These are phyloP conservation scores for Platerodrilus igneus DNA, from an alignment of 2,888 invertebrate genomes.

Conservation along the genomic window DNA sequence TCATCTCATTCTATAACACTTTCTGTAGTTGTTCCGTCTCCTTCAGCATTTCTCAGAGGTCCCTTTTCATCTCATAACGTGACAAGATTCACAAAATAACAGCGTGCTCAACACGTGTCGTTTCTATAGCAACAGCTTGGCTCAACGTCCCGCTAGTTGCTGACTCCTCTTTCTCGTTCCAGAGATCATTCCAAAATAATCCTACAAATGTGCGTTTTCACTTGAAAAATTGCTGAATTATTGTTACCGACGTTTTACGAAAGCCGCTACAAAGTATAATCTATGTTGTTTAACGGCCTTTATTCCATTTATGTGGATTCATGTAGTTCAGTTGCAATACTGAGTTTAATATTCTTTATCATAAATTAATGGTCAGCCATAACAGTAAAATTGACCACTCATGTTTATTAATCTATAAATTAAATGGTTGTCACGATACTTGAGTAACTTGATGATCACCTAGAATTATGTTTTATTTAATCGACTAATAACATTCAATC, in stretches of 20 bases:
- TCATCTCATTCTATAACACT: conserved; percentile 36
- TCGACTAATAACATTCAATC: conserved; percentile 46
- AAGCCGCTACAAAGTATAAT: conserved; percentile 24
- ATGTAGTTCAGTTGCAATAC: too few relatives aligned
- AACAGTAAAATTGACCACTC: too few relatives aligned
- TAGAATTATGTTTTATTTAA: conserved; percentile 36
- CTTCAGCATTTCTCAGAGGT: conserved; percentile 42
- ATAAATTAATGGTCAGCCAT: too few relatives aligned
- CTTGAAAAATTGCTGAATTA: conserved; percentile 37
- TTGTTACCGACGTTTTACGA: conserved; percentile 26
- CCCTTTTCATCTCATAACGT: conserved; percentile 50
- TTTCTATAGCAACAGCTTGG: conserved; percentile 48
- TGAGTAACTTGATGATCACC: conserved; percentile 10
- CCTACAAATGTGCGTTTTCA: conserved; percentile 39
- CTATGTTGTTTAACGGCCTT: conserved; percentile 13
- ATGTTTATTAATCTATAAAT: conserved; percentile 10
- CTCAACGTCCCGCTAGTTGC: conserved; percentile 41
- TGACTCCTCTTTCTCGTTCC: conserved; percentile 40
- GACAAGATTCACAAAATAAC: conserved; percentile 50
- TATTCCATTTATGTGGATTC: too few relatives aligned
- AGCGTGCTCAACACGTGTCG: conserved; percentile 50
- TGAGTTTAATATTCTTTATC: too few relatives aligned
- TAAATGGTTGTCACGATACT: conserved; percentile 6
- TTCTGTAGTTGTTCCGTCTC: conserved; percentile 34
- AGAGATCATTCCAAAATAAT: conserved; percentile 43